Base-by-base conservation (phyloP, 92 coral and sea anemone species). In the Umimayanthus chanpuru region DNA sequence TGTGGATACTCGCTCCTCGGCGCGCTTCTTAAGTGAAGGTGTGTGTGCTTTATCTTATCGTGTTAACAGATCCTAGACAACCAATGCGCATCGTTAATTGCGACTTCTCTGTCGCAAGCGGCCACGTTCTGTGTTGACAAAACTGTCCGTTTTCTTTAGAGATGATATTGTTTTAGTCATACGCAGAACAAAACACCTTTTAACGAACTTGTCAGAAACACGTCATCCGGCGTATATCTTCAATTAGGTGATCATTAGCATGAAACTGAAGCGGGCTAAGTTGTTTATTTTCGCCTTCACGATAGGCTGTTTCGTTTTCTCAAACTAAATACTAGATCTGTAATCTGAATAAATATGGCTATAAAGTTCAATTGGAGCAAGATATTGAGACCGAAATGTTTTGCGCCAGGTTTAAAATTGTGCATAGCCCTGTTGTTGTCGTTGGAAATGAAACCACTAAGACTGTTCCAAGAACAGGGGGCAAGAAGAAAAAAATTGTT, bases 261-360 rank as follows among this genome's bases (percentile, higher is more conserved):
- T 95, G 98, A 95, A 95, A 95, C 95, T 93, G 93, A 94, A 90
- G 91, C 96, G 93, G 88, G 71, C 91, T 90, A 95, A 92, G 90
- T 88, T 95, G 96, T 95, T 95, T 94, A 86, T 81, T 89, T 93
- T 55, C 91, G 89, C 94, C 84, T 90, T 93, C 85, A 72, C 92
- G 90, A 94, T 91, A 90, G 98, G 93, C 96, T 90, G 90, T 95
- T 93, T 94, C 94, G 94, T 93, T 90, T 92, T 88, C 84, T 66
- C 76, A 82, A 78, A 85, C 94, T 86, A 90, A 92, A 92, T 88
- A 92, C 90, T 88, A 94, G 92, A 94, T 93, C 94, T 90, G 98
- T 95, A 82, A 93, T 95, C 98, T 95, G 98, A 92, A 91, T 86
- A 95, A 95, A 95, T 85, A 95, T 81, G 70, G 83, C 80, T 92